Evolutionary conservation across 2,888 invertebrate species (phyloP).

Genomic region (Lumbricus terrestris): DNA sequence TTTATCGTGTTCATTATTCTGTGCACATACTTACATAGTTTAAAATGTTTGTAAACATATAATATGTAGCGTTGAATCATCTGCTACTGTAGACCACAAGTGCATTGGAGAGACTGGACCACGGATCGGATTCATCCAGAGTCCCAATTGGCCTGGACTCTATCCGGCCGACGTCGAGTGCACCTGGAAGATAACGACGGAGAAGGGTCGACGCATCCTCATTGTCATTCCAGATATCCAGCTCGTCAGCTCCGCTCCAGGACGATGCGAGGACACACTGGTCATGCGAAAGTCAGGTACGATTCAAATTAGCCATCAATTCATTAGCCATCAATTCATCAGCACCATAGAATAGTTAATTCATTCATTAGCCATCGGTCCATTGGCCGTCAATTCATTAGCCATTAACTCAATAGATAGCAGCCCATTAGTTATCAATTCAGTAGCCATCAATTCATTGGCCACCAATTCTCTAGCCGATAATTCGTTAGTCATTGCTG

Average conservation of each 20-base stretch:
- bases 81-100: constrained; percentile 42
- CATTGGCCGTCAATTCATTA: too few relatives aligned
- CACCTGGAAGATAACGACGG: constrained; percentile 59
- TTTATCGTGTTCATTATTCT: not conserved
- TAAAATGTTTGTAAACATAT: not conserved
- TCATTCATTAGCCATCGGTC: too few relatives aligned
- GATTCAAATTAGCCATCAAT: not conserved
- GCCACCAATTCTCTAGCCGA: too few relatives aligned
- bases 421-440: too few relatives aligned
- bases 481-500: too few relatives aligned
- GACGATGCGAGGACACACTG: constrained; percentile 58
- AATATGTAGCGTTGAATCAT: not conserved
- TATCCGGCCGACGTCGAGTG: constrained; percentile 59
- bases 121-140: constrained; percentile 56
- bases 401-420: too few relatives aligned
- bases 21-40: not conserved
- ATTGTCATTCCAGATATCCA: constrained; percentile 60
- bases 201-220: constrained; percentile 57
- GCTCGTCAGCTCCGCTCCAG: constrained; percentile 52
- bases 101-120: constrained; percentile 48
- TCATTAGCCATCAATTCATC: not conserved
- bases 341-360: too few relatives aligned
- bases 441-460: too few relatives aligned
- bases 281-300: constrained; percentile 59
- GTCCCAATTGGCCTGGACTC: constrained; percentile 60